Percentiles rank a stretch among this genome's conserved stretches.
Evolutionary conservation across 92 coral and sea anemone species (phyloP).

Genomic region (Zoanthus solanderi): DNA sequence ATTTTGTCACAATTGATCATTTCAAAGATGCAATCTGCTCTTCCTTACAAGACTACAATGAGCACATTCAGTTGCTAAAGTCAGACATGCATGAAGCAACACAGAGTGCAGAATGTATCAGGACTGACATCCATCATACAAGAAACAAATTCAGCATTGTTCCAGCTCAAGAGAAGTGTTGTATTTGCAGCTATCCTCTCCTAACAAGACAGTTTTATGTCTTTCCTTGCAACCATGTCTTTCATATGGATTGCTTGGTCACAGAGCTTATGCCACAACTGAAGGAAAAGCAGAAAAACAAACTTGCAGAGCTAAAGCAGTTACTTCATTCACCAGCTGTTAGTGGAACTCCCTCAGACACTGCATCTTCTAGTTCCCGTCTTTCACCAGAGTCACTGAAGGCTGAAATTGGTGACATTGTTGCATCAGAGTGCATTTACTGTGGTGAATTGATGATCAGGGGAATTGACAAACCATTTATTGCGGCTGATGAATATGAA

Average conservation of each 20-base stretch:
- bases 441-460: conserved; percentile 98
- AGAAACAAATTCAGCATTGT: conserved; percentile 94
- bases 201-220: conserved; percentile 92
- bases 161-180: conserved; percentile 91
- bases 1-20: conserved; percentile 98
- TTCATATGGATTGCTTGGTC: conserved; percentile 90
- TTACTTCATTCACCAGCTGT: conserved; percentile 5
- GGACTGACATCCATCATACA: conserved; percentile 92
- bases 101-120: conserved; percentile 91
- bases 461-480: conserved; percentile 94
- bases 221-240: conserved; percentile 94
- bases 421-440: conserved; percentile 90
- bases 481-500: conserved; percentile 88
- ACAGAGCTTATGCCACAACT: conserved; percentile 91
- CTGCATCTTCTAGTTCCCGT: conserved; percentile 12
- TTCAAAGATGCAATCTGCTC: conserved; percentile 99
- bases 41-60: conserved; percentile 94
- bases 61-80: conserved; percentile 92
- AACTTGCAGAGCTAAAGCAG: conserved; percentile 57
- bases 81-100: conserved; percentile 99
- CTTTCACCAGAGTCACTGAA: conserved; percentile 38
- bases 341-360: conserved; percentile 11
- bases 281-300: conserved; percentile 92
- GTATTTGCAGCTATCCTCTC: conserved; percentile 90
- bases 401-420: conserved; percentile 93